Conservation (phyloP, 1,140 invertebrate genomes). For the Spodoptera litura region DNA sequence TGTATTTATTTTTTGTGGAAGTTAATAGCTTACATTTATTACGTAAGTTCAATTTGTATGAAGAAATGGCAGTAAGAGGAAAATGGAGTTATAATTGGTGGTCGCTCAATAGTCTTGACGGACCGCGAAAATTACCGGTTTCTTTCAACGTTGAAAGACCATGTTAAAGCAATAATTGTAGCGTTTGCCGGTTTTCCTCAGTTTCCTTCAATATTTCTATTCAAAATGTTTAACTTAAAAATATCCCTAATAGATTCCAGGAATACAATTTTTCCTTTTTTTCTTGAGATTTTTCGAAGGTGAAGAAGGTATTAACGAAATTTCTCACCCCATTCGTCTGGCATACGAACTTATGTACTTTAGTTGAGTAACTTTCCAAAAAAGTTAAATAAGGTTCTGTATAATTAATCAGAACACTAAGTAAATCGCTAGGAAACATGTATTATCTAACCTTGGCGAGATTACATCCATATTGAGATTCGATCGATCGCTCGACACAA, state of each 20-base stretch:
- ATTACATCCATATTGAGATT: slow-evolving; percentile 23
- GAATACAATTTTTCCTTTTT: too few relatives aligned
- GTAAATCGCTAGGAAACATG: slow-evolving; percentile 8
- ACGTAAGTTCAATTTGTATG: too few relatives aligned
- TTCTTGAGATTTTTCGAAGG: not conserved
- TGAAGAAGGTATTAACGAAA: not conserved
- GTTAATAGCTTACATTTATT: too few relatives aligned
- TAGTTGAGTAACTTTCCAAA: not conserved
- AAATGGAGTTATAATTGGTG: slow-evolving; percentile 4
- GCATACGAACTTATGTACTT: slow-evolving; percentile 4
- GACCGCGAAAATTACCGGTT: not conserved
- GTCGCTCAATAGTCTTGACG: not conserved
- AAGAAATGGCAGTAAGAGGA: not conserved
- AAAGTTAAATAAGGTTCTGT: slow-evolving; percentile 23
- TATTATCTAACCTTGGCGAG: not conserved
- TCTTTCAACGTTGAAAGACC: not conserved
- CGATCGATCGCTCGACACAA: too few relatives aligned
- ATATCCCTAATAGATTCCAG: too few relatives aligned
- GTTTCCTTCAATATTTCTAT: too few relatives aligned
- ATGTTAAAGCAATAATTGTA: too few relatives aligned
- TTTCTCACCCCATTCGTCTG: not conserved
- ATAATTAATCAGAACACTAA: slow-evolving; percentile 9
- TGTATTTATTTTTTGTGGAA: too few relatives aligned
- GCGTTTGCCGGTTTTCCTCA: too few relatives aligned
- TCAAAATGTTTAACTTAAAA: too few relatives aligned